Conservation (phyloP, 2,113 vertebrate genomes). For the Sinosuthora webbiana region DNA sequence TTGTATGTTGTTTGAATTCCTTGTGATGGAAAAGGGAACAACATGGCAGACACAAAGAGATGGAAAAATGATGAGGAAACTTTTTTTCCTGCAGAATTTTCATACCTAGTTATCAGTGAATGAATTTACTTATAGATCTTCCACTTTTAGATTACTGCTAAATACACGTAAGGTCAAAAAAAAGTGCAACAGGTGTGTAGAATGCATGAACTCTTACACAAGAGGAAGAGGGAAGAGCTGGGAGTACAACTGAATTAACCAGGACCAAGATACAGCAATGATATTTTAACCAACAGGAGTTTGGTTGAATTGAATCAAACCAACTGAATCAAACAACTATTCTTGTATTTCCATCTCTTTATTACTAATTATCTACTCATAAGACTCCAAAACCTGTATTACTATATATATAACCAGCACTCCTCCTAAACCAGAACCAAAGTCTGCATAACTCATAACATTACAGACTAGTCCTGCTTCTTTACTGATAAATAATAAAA, state of each 20-base stretch:
- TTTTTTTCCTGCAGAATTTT: background rate
- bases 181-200: accelerated
- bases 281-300: background rate
- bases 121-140: background rate
- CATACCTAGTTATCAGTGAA: background rate
- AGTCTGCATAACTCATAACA: background rate
- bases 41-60: background rate
- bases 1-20: background rate
- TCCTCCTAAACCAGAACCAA: background rate
- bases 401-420: background rate
- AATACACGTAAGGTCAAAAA: background rate
- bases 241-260: background rate
- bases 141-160: background rate
- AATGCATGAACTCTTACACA: background rate
- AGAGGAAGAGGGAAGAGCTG: background rate
- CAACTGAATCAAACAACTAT: background rate
- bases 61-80: background rate
- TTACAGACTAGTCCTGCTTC: background rate
- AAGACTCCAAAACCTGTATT: background rate
- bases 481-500: background rate
- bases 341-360: background rate
- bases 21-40: background rate
- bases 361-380: background rate
- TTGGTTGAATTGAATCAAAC: background rate
- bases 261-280: background rate